Conservation (phyloP, 2,113 vertebrate species). For the Eudyptes chrysolophus region DNA sequence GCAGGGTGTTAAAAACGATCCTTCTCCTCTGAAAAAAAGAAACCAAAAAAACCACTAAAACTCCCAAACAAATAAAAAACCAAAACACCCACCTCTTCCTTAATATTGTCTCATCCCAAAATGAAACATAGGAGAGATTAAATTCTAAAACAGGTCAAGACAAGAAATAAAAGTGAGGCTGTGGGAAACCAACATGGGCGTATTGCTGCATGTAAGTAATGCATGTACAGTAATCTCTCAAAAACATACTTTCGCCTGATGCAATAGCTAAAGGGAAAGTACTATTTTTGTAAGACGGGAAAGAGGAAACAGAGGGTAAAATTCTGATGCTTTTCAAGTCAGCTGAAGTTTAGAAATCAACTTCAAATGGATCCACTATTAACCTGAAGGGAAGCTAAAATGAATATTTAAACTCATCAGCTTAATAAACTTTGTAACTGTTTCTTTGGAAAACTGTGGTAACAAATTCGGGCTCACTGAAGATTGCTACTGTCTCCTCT, state of each 20-base stretch:
- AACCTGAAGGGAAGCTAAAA: conserved; percentile 29
- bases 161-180: not conserved
- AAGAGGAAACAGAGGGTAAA: not conserved
- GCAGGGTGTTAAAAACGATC: not conserved
- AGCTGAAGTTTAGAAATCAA: not conserved
- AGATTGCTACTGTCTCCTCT: conserved; percentile 12
- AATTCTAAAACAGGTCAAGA: not conserved
- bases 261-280: not conserved
- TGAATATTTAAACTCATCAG: conserved; percentile 19
- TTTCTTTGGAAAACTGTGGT: not conserved
- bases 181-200: not conserved
- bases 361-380: not conserved
- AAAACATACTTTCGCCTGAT: not conserved
- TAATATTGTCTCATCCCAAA: not conserved
- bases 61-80: not conserved
- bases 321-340: not conserved
- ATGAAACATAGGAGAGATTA: not conserved
- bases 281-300: not conserved
- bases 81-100: not conserved
- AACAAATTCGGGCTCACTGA: conserved; percentile 14
- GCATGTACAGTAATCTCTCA: not conserved
- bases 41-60: not conserved
- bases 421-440: not conserved
- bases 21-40: not conserved
- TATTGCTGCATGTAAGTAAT: not conserved